These are phyloP conservation scores for Herpetotheres cachinnans DNA, from an alignment of 2,113 vertebrate genomes.

Conservation along the genomic window DNA sequence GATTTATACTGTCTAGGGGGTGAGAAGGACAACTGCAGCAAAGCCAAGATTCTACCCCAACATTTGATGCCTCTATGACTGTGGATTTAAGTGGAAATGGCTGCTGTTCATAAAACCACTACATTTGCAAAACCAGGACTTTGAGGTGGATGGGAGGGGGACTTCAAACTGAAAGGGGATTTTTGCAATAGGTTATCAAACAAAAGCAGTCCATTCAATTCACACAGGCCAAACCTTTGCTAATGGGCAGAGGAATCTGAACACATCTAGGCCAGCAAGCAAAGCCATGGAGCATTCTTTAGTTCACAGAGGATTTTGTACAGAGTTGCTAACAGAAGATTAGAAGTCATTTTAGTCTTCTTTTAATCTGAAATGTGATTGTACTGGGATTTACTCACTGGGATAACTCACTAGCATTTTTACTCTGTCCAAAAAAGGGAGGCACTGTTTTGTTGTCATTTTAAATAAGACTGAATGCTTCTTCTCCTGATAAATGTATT, in stretches of 20 bases:
- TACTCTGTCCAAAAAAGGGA: not conserved
- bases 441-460: not conserved
- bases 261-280: not conserved
- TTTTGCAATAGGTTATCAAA: not conserved
- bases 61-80: not conserved
- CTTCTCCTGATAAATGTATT: not conserved
- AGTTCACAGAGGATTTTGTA: not conserved
- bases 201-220: not conserved
- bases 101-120: not conserved
- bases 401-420: not conserved
- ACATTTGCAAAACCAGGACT: not conserved
- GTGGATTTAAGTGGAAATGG: not conserved
- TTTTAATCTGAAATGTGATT: slow-evolving; percentile 1
- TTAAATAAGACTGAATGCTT: not conserved
- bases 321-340: not conserved
- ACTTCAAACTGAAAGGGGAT: not conserved
- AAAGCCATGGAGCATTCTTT: not conserved
- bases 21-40: not conserved
- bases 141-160: not conserved
- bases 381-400: not conserved
- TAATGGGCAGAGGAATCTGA: not conserved
- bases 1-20: not conserved
- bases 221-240: not conserved
- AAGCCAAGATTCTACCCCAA: not conserved
- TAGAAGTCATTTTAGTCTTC: not conserved